A percentile compares a stretch with the other conserved stretches of the same genome.
Evolutionary conservation across 2,797 vertebrate species (phyloP).

Genomic region (Triplophysa bombifrons): DNA sequence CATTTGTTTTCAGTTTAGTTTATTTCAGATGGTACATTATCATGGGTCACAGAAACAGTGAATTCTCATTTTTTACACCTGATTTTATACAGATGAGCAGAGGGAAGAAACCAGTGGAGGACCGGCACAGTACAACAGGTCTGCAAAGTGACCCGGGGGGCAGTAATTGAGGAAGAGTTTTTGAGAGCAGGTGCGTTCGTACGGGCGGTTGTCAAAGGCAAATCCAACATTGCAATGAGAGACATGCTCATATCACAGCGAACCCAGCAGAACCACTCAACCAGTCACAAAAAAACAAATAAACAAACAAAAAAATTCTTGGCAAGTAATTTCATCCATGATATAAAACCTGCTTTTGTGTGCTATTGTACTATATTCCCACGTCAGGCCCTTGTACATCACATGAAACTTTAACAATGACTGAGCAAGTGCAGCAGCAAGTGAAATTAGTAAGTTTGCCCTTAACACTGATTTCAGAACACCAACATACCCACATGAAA

Average conservation of each 20-base stretch:
- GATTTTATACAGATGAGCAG: slow-evolving; percentile 55
- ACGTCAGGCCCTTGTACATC: not conserved
- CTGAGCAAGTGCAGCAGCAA: slow-evolving; percentile 11
- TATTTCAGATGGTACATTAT: slow-evolving; percentile 59
- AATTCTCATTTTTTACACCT: slow-evolving; percentile 50
- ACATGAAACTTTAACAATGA: slow-evolving; percentile 19
- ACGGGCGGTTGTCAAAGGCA: slow-evolving; percentile 4
- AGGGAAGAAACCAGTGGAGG: not conserved
- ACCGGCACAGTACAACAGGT: slow-evolving; percentile 1
- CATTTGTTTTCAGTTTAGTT: slow-evolving; percentile 34
- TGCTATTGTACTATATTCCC: slow-evolving; percentile 38
- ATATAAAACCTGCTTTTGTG: slow-evolving; percentile 36
- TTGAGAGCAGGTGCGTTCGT: not conserved
- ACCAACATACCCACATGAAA: too few relatives aligned
- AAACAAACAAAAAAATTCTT: not conserved
- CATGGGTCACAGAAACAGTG: slow-evolving; percentile 57
- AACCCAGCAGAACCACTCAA: slow-evolving; percentile 18
- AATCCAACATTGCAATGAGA: slow-evolving; percentile 44
- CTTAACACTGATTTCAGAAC: too few relatives aligned
- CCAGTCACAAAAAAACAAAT: not conserved
- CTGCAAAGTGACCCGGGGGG: slow-evolving; percentile 12
- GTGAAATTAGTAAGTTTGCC: not conserved
- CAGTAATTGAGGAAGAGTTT: slow-evolving; percentile 7
- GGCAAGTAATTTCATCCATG: slow-evolving; percentile 2
- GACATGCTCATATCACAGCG: slow-evolving; percentile 34